phyloP scores from a whole-genome alignment of 2,113 vertebrate genomes.

The Strigops habroptila region DNA sequence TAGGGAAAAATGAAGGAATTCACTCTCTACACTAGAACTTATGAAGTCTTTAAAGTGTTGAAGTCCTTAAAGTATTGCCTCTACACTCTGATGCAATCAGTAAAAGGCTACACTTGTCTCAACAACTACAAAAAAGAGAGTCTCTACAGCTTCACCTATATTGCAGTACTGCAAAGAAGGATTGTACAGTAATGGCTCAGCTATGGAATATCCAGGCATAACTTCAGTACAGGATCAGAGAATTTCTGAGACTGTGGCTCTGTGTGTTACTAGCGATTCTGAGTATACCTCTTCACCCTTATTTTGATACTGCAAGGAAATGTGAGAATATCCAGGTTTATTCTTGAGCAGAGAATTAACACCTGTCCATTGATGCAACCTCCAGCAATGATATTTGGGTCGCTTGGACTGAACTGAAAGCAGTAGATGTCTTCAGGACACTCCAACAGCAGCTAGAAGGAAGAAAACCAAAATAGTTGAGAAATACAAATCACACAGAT shows the following conservation, averaged over 20 bases:
- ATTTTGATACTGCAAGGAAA: neutral
- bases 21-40: neutral
- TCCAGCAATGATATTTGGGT: conserved; percentile 90
- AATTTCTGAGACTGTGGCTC: neutral
- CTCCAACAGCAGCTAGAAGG: conserved; percentile 85
- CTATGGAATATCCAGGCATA: neutral
- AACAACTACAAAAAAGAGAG: neutral
- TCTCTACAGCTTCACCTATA: neutral
- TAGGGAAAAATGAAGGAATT: neutral
- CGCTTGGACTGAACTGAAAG: conserved; percentile 88
- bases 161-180: neutral
- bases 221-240: neutral
- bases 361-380: conserved; percentile 93
- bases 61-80: neutral
- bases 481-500: neutral
- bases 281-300: neutral
- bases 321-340: neutral
- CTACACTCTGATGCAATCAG: neutral
- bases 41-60: neutral
- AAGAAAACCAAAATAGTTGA: conserved; percentile 1
- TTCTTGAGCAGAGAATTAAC: neutral
- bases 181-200: neutral
- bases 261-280: neutral
- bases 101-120: neutral
- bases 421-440: conserved; percentile 85